Percentiles rank a stretch among this genome's conserved stretches.
phyloP scores from a whole-genome alignment of 2,113 vertebrate genomes.

The Ceyx cyanopectus region DNA sequence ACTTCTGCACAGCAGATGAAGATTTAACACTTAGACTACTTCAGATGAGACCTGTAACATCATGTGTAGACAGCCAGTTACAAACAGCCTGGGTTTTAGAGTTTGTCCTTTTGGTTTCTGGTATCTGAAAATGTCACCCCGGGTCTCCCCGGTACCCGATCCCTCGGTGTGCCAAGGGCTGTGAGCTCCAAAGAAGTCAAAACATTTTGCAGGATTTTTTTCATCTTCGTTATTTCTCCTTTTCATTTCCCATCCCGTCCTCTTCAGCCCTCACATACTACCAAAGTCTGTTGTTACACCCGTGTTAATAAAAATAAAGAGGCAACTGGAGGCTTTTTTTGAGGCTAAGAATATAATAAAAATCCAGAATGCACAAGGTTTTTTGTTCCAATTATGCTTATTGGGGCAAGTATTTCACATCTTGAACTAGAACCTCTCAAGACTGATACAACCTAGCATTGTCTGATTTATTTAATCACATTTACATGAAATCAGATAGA shows the following conservation, averaged over 20 bases:
- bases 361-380: not conserved
- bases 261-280: not conserved
- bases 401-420: conserved; percentile 17
- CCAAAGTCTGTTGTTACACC: not conserved
- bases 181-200: not conserved
- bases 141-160: not conserved
- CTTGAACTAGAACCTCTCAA: conserved; percentile 41
- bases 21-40: not conserved
- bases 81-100: not conserved
- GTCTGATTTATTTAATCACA: conserved; percentile 60
- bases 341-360: not conserved
- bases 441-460: not conserved
- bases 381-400: conserved; percentile 9
- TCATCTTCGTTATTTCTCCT: not conserved
- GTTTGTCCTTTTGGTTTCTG: not conserved
- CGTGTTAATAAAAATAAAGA: not conserved
- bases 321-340: not conserved
- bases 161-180: not conserved
- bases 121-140: not conserved
- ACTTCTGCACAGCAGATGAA: not conserved
- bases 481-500: conserved; percentile 27
- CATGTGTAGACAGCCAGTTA: not conserved
- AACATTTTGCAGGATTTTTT: not conserved
- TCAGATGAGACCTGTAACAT: not conserved
- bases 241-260: not conserved